Base-by-base conservation (phyloP, 2,888 invertebrate genomes). In the Ophioninae sp. region DNA sequence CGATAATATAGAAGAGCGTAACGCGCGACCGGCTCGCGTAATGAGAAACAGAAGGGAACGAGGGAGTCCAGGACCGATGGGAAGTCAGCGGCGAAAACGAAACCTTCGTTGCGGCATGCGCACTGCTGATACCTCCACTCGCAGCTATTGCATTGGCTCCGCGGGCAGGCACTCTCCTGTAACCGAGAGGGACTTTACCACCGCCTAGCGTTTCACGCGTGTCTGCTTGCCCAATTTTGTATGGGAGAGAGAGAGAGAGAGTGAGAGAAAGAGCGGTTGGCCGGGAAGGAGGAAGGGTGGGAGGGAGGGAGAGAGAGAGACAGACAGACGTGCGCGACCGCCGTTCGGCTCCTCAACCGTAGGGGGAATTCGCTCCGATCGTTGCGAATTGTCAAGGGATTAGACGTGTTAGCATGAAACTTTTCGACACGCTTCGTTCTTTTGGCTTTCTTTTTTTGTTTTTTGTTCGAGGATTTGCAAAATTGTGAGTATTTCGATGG, bases 81-180 rank as follows among this genome's bases (percentile, higher is more conserved):
- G 76, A 59, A 21, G 59, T 64, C 70, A 72, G 81, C 70, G 67
- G 59, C 82, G 82, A 67, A 75, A 82, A 50, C 75, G 72, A 80
- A 83, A 80, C 83, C 80, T 83, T 65, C 81, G 74, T 59, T 10
- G 73, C 77, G 74, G 77, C 83, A 83, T 83, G 83, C 83, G 83
- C 83, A 83, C 83, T 83, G 80, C 77, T 64, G 83, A 30, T 30
- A 30, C 30, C 83, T 74, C 77, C 21, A 44, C 64, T 73, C 67
- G 77, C 13, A 6, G 50, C 80, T 80, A 73, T 74, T 83, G 80
- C 80, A 74, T 77, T 64, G 80, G 50, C 62, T 76, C 72, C 1
- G 30, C 30, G 30, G 3, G 30, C 3, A 30, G 30, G 2, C 30
- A 23, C 72, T 44, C 61, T 64, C 69, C 64, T n/a, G 64, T 13